These are phyloP conservation scores for Brachionus calyciflorus DNA, from an alignment of 1,140 invertebrate species.

Conservation along the genomic window DNA sequence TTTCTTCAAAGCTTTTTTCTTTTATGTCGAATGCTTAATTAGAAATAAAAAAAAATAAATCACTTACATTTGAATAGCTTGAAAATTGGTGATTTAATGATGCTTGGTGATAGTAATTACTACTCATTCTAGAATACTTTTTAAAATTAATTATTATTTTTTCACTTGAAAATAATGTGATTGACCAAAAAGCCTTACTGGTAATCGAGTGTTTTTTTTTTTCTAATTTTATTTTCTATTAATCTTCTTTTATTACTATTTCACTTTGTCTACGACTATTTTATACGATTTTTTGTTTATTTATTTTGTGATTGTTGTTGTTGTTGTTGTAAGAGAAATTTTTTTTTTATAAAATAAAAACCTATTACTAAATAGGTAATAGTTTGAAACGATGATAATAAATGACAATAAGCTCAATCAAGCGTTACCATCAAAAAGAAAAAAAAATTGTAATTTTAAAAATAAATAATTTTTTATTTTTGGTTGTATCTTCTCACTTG, in stretches of 20 bases:
- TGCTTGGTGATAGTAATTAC: slow-evolving; percentile 35
- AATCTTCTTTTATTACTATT: slow-evolving; percentile 3
- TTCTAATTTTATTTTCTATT: slow-evolving; percentile 4
- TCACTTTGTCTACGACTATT: slow-evolving; percentile 19
- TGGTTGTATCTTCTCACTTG: background rate
- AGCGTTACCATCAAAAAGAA: background rate
- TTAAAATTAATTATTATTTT: background rate
- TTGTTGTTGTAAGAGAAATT: slow-evolving; percentile 29
- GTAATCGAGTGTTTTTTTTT: slow-evolving; percentile 3
- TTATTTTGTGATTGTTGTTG: slow-evolving; percentile 20
- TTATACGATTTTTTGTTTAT: slow-evolving; percentile 19
- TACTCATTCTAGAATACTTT: background rate
- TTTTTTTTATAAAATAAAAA: slow-evolving; percentile 6
- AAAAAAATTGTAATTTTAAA: background rate
- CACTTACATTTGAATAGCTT: slow-evolving; percentile 18
- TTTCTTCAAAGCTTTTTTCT: background rate
- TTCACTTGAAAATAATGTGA: background rate
- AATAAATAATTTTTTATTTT: background rate
- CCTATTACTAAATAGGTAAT: slow-evolving; percentile 28
- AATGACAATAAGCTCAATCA: background rate
- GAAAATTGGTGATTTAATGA: slow-evolving; percentile 35
- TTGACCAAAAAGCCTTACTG: background rate
- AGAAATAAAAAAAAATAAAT: background rate
- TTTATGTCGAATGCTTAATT: too few relatives aligned
- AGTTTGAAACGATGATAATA: slow-evolving; percentile 36